A percentile compares a stretch with the other conserved stretches of the same genome.
These are phyloP conservation scores for Sanderia malayensis DNA, from an alignment of 30 jellyfish, hydroid and myxozoan species.

Conservation along the genomic window DNA sequence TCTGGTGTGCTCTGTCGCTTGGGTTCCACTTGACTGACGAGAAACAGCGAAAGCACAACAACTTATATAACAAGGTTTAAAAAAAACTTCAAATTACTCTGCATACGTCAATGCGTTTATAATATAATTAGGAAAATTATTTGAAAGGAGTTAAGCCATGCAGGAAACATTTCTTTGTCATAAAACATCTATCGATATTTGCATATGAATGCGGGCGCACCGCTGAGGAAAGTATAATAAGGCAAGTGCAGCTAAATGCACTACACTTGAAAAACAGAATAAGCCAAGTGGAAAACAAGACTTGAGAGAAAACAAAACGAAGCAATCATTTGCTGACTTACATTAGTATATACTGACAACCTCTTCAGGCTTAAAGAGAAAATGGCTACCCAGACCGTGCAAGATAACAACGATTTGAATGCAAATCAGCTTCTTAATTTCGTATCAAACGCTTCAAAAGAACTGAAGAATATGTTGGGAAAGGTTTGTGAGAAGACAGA, in stretches of 20 bases:
- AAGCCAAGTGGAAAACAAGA: constrained; percentile 4
- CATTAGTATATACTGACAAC: not conserved
- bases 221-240: constrained; percentile 30
- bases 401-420: not conserved
- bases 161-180: constrained; percentile 63
- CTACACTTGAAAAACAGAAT: constrained; percentile 33
- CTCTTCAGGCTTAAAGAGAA: not conserved
- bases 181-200: constrained; percentile 1
- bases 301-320: too few relatives aligned
- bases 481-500: constrained; percentile 29
- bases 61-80: too few relatives aligned
- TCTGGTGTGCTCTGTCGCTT: too few relatives aligned
- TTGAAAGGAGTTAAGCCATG: constrained; percentile 27
- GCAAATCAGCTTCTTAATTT: constrained; percentile 44
- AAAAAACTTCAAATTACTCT: not conserved
- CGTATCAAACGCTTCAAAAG: constrained; percentile 61
- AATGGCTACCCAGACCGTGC: constrained; percentile 28
- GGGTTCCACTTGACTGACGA: too few relatives aligned
- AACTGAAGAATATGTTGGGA: constrained; percentile 56
- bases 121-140: constrained; percentile 20
- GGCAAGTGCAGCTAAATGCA: too few relatives aligned
- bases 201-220: constrained; percentile 58
- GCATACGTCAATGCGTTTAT: constrained; percentile 18
- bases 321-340: constrained; percentile 6
- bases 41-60: too few relatives aligned